A percentile compares a stretch with the other conserved stretches of the same genome.
Evolutionary conservation across 2,113 vertebrate genomes (phyloP).

Genomic region (Miniopterus natalensis): DNA sequence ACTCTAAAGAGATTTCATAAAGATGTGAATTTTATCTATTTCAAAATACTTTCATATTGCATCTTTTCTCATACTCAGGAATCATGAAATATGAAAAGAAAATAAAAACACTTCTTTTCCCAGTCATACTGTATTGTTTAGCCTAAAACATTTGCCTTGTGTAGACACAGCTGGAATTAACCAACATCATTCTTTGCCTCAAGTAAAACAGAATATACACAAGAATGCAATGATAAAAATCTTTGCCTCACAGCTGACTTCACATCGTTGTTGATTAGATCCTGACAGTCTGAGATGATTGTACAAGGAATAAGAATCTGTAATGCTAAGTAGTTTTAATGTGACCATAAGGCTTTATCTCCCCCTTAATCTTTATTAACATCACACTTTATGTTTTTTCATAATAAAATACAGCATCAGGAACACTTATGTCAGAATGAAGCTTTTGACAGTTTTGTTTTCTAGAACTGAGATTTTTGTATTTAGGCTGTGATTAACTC

Average conservation of each 20-base stretch:
- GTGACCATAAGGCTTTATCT: not conserved
- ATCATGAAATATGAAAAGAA: not conserved
- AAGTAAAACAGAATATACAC: slow-evolving; percentile 22
- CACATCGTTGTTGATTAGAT: slow-evolving; percentile 28
- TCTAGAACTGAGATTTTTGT: not conserved
- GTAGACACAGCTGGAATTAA: slow-evolving; percentile 12
- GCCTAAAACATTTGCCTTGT: not conserved
- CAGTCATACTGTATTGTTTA: not conserved
- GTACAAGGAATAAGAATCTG: not conserved
- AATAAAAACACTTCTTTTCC: not conserved
- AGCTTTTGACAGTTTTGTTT: not conserved
- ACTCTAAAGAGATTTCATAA: slow-evolving; percentile 11
- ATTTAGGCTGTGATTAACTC: not conserved
- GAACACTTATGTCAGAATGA: not conserved
- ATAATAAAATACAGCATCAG: not conserved
- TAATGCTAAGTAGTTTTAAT: not conserved
- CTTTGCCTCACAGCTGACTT: slow-evolving; percentile 44
- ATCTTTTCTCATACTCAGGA: not conserved
- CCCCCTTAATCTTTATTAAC: not conserved
- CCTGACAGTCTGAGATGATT: slow-evolving; percentile 23
- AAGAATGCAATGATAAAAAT: slow-evolving; percentile 47
- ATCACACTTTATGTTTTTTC: not conserved
- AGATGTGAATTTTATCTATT: slow-evolving; percentile 16
- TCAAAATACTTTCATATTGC: slow-evolving; percentile 1
- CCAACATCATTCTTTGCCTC: slow-evolving; percentile 13